A percentile compares a stretch with the other conserved stretches of the same genome.
phyloP scores from a whole-genome alignment of 35 echinoderm and acorn worm genomes.

The Acanthaster planci region DNA sequence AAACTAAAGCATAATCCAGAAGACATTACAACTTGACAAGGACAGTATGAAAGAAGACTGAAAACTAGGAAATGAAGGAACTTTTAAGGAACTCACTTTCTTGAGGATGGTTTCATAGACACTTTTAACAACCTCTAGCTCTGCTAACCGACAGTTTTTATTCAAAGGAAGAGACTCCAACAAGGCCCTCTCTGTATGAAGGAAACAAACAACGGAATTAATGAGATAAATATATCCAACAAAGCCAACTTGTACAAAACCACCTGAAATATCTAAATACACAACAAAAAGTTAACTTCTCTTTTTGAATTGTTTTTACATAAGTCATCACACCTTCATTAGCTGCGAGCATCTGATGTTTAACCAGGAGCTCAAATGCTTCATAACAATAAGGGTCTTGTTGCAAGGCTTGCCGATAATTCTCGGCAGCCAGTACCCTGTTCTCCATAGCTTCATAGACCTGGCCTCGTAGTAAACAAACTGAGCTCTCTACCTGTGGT shows the following conservation, averaged over 20 bases:
- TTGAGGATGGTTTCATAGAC: slow-evolving; percentile 81
- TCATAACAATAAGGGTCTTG: slow-evolving; percentile 88
- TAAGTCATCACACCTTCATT: slow-evolving; percentile 85
- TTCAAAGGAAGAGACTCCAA: slow-evolving; percentile 78
- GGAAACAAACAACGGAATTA: background rate
- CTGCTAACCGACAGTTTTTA: slow-evolving; percentile 68
- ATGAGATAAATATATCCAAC: background rate
- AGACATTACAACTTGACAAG: too few species aligned
- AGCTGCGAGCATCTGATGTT: slow-evolving; percentile 94
- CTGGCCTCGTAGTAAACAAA: slow-evolving; percentile 77
- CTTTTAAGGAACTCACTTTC: slow-evolving; percentile 58
- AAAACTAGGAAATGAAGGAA: too few species aligned
- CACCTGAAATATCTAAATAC: too few species aligned
- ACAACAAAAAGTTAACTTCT: too few species aligned
- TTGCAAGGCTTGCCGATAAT: slow-evolving; percentile 68
- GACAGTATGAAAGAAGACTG: too few species aligned
- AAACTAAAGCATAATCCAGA: too few species aligned
- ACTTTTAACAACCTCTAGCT: slow-evolving; percentile 65
- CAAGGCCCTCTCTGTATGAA: slow-evolving; percentile 64
- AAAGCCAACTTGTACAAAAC: too few species aligned
- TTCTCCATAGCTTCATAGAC: slow-evolving; percentile 92
- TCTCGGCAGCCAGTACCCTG: slow-evolving; percentile 64
- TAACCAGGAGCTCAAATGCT: slow-evolving; percentile 91
- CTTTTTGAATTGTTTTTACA: too few species aligned
- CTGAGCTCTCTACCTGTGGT: slow-evolving; percentile 68